A percentile compares a stretch with the other conserved stretches of the same genome.
Conservation (phyloP, 2,797 vertebrate species). For the Channallabes apus region DNA sequence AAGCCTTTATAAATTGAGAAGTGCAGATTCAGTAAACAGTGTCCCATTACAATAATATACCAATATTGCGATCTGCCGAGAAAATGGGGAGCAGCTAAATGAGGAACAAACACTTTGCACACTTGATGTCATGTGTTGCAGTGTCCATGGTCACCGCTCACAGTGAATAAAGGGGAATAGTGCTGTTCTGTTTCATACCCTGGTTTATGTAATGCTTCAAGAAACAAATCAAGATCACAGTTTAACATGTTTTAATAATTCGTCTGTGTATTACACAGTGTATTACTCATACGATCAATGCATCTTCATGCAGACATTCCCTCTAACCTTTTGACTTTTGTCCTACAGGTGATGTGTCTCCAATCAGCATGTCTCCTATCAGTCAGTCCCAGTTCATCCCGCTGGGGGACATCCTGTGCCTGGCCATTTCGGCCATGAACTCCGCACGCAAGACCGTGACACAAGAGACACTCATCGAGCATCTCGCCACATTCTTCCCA, state of each 20-base stretch:
- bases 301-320: not conserved
- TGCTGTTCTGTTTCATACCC: not conserved
- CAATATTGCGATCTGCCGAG: no score
- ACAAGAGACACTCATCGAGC: conserved; percentile 95
- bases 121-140: not conserved
- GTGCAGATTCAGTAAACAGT: no score
- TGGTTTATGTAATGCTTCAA: not conserved
- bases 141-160: not conserved
- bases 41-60: no score
- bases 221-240: not conserved
- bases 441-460: conserved; percentile 95
- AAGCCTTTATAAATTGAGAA: no score
- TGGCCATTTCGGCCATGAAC: conserved; percentile 99
- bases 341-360: conserved; percentile 96
- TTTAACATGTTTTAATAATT: not conserved
- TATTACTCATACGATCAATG: not conserved
- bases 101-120: no score
- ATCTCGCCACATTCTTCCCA: conserved; percentile 97
- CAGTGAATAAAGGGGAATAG: not conserved
- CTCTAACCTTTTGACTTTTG: conserved; percentile 52
- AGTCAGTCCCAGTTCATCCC: conserved; percentile 99
- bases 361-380: conserved; percentile 99
- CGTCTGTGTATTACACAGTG: not conserved
- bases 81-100: no score
- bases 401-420: conserved; percentile 95